phyloP scores from a whole-genome alignment of 1,140 invertebrate species.

The Stegodyphus dumicola region DNA sequence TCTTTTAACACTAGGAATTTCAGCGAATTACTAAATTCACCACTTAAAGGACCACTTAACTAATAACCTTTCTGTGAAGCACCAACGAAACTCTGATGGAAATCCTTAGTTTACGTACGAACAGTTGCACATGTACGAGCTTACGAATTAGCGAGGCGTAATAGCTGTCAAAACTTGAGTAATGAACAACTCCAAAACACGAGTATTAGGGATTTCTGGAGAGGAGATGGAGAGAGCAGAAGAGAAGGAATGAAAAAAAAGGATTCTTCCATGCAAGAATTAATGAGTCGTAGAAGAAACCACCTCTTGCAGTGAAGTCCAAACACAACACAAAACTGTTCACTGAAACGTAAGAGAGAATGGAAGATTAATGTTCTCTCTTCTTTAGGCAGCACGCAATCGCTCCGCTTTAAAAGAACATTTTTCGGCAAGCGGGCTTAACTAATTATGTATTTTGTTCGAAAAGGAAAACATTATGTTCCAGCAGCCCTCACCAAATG shows the following conservation, averaged over 20 bases:
- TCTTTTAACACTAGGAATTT: too few species aligned
- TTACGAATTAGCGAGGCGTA: too few species aligned
- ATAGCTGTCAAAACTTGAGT: background rate
- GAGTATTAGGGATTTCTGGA: background rate
- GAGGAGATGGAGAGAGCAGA: background rate
- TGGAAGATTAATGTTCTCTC: constrained; percentile 36
- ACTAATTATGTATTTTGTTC: background rate
- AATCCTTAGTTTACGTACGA: too few species aligned
- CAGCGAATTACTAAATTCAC: too few species aligned
- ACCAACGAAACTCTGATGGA: too few species aligned
- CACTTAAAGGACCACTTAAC: too few species aligned
- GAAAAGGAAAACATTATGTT: too few species aligned
- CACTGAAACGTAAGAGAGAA: background rate
- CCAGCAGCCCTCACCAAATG: too few species aligned
- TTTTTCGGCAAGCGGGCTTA: background rate
- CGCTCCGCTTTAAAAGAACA: background rate
- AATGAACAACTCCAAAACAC: background rate
- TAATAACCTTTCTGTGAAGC: too few species aligned
- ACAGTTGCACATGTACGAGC: too few species aligned
- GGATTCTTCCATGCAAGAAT: constrained; percentile 27
- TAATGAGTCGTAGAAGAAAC: constrained; percentile 39
- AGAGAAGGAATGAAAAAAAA: constrained; percentile 2
- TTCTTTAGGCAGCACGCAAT: constrained; percentile 33
- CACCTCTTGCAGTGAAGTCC: background rate
- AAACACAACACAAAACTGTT: background rate